phyloP scores from a whole-genome alignment of 2,888 invertebrate genomes.

The Brachylomia viminalis region DNA sequence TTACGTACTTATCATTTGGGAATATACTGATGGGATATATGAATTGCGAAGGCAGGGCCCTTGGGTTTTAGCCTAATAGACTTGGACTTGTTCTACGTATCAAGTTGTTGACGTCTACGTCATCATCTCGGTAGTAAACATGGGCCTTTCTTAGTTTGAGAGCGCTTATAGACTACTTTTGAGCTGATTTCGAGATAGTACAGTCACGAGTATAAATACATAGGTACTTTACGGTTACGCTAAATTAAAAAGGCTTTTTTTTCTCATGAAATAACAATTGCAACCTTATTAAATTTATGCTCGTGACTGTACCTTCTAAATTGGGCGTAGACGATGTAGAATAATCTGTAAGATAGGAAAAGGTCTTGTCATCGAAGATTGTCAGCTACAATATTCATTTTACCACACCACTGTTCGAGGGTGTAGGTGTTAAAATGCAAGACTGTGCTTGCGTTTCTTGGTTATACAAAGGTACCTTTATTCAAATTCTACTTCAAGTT shows the following conservation, averaged over 20 bases:
- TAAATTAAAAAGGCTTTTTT: no score
- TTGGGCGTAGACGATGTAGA: neutral
- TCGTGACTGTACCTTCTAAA: neutral
- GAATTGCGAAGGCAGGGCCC: slow-evolving; percentile 18
- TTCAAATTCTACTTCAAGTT: neutral
- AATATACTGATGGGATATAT: slow-evolving; percentile 38
- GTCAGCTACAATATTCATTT: neutral
- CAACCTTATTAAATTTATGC: no score
- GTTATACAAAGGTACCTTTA: neutral
- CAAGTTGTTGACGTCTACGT: neutral
- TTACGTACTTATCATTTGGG: slow-evolving; percentile 34
- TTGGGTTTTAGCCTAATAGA: slow-evolving; percentile 25
- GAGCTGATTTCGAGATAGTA: neutral
- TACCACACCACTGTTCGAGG: neutral
- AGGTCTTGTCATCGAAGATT: neutral
- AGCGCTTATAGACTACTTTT: neutral
- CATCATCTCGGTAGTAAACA: neutral
- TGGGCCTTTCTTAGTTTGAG: neutral
- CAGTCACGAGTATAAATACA: no score
- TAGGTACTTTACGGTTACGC: no score
- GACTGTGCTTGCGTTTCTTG: neutral
- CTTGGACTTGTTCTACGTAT: slow-evolving; percentile 18
- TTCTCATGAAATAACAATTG: no score
- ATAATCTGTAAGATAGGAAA: neutral
- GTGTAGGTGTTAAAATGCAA: neutral